Conservation (phyloP, 2,113 vertebrate genomes). For the Bucco capensis region DNA sequence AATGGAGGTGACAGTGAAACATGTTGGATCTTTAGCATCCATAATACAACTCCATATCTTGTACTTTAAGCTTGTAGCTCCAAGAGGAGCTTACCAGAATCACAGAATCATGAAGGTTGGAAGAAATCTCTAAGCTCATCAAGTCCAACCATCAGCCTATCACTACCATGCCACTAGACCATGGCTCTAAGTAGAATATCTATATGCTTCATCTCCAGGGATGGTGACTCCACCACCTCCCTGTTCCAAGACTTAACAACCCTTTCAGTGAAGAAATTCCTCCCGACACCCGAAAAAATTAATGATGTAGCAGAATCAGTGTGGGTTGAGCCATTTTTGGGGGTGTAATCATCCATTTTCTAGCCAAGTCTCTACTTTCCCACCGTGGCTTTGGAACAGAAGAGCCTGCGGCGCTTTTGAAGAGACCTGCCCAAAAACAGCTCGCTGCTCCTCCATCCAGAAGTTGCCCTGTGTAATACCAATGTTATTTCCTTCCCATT, state of each 20-base stretch:
- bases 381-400: neutral
- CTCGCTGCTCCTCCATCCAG: neutral
- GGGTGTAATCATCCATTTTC: neutral
- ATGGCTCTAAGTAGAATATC: no score
- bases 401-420: neutral
- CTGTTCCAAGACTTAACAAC: no score
- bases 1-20: accelerated
- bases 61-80: neutral
- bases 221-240: no score
- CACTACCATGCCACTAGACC: no score
- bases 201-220: no score
- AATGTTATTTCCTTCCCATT: conserved; percentile 74
- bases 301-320: accelerated
- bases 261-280: no score
- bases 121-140: no score
- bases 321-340: neutral
- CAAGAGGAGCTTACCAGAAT: neutral
- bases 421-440: neutral
- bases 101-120: no score
- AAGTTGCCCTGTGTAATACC: conserved; percentile 50
- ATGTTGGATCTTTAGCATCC: accelerated
- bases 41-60: neutral
- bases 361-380: neutral
- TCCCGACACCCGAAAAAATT: no score
- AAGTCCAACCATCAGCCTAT: no score